Evolutionary conservation across 1,140 invertebrate genomes (phyloP).

Genomic region (Parasteatoda tepidariorum): DNA sequence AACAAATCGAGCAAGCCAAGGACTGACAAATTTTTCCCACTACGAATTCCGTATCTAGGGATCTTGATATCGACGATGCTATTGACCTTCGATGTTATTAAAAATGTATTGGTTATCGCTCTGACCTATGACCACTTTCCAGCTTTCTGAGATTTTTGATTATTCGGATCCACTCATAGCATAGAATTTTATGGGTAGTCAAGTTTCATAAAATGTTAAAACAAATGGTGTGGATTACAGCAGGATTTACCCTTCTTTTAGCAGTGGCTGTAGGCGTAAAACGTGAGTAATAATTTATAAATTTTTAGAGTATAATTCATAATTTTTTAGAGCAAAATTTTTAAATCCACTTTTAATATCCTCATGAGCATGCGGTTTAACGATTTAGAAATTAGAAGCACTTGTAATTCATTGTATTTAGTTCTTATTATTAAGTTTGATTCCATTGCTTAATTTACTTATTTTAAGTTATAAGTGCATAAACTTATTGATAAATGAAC

Average conservation of each 20-base stretch:
- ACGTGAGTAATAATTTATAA: neutral
- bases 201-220: conserved; percentile 12
- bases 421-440: too few species aligned
- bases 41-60: neutral
- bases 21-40: neutral
- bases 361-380: neutral
- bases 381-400: neutral
- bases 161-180: neutral
- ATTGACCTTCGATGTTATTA: neutral
- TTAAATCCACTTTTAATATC: neutral
- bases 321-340: too few species aligned
- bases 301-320: too few species aligned
- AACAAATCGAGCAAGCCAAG: neutral
- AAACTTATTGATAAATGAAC: too few species aligned
- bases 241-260: neutral
- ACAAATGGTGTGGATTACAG: conserved; percentile 13
- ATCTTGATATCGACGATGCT: neutral
- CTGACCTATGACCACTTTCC: neutral
- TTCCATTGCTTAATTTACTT: too few species aligned
- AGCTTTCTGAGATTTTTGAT: neutral
- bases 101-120: neutral
- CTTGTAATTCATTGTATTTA: neutral
- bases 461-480: too few species aligned
- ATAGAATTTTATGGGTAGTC: neutral
- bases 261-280: neutral